Evolutionary conservation across 2,888 invertebrate genomes (phyloP).

Genomic region (Drosophila nigricruria): DNA sequence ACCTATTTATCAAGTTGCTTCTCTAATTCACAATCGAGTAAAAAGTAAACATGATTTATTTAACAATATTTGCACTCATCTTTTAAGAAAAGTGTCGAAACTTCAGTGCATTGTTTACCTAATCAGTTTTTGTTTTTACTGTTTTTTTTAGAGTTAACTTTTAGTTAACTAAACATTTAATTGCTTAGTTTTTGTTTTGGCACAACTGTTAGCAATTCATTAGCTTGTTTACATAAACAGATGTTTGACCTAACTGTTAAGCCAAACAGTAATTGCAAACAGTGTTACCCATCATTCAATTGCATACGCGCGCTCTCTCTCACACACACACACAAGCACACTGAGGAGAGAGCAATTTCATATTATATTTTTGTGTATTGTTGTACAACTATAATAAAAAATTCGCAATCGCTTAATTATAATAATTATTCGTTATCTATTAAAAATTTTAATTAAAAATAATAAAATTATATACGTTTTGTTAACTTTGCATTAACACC

Average conservation of each 20-base stretch:
- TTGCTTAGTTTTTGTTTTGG: background rate
- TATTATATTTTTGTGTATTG: background rate
- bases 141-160: slow-evolving; percentile 10
- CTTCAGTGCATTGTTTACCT: background rate
- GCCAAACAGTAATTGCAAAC: slow-evolving; percentile 16
- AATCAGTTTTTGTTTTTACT: background rate
- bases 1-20: background rate
- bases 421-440: slow-evolving; percentile 17
- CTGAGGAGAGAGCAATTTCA: background rate
- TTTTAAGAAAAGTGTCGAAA: background rate
- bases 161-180: background rate
- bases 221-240: slow-evolving; percentile 25
- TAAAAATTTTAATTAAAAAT: slow-evolving; percentile 10
- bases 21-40: background rate
- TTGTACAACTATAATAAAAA: background rate
- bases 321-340: background rate
- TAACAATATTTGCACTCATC: background rate
- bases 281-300: slow-evolving; percentile 8
- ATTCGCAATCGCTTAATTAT: slow-evolving; percentile 13
- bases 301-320: background rate
- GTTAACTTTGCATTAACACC: slow-evolving; percentile 40
- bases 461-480: slow-evolving; percentile 16
- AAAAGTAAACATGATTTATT: background rate
- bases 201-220: slow-evolving; percentile 3
- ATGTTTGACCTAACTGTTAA: slow-evolving; percentile 13